A percentile compares a stretch with the other conserved stretches of the same genome.
Conservation (phyloP, 2,797 vertebrate species). For the Picus viridis region DNA sequence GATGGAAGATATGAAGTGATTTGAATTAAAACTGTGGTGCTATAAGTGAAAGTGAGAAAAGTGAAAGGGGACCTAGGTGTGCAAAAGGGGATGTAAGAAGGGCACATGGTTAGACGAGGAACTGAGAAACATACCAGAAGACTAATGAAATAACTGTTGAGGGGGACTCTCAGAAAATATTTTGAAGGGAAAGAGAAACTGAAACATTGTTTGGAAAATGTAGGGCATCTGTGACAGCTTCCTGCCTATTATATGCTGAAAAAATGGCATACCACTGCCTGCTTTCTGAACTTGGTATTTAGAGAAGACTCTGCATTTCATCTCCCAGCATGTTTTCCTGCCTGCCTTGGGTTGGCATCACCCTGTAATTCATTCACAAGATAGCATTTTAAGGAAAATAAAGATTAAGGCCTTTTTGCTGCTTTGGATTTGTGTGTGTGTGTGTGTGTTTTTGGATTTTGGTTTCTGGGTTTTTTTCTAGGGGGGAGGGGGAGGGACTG, state of each 20-base stretch:
- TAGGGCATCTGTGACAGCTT: constrained; percentile 4
- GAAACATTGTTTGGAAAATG: not conserved
- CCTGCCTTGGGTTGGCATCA: not conserved
- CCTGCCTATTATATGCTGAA: not conserved
- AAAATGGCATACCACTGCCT: constrained; percentile 1
- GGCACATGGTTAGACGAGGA: not conserved
- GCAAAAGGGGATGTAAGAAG: not conserved
- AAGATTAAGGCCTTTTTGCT: not conserved
- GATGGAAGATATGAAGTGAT: not conserved
- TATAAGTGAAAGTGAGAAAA: not conserved
- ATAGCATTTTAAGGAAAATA: not conserved
- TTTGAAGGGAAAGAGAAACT: constrained; percentile 26
- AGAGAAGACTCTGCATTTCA: not conserved
- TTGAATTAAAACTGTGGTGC: not conserved
- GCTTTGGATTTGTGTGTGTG: not conserved
- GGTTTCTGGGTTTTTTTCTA: too few species aligned
- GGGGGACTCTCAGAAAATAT: not conserved
- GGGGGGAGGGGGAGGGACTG: not conserved
- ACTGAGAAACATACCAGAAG: not conserved
- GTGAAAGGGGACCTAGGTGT: not conserved
- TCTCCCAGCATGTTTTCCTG: not conserved
- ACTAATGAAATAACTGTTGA: not conserved
- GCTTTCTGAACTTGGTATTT: not conserved
- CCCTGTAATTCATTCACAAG: not conserved
- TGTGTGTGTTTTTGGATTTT: too few species aligned